These are phyloP conservation scores for Balaenoptera acutorostrata DNA, from an alignment of 2,113 vertebrate species.

Conservation along the genomic window DNA sequence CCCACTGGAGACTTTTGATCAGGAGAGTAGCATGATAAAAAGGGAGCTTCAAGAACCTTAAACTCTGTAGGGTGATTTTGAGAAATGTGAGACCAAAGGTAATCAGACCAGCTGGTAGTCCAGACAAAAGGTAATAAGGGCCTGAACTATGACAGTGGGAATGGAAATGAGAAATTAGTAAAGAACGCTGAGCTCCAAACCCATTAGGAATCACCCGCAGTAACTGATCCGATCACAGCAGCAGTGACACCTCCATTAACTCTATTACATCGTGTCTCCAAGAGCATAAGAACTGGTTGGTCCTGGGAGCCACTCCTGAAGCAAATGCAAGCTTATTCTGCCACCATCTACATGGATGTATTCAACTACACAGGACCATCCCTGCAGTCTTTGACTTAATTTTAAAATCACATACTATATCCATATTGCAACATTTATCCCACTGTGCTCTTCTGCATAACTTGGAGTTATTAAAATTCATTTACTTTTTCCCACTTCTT, in stretches of 20 bases:
- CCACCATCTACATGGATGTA: background rate
- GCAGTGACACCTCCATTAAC: conserved; percentile 54
- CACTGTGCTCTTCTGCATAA: background rate
- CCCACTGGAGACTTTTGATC: conserved; percentile 61
- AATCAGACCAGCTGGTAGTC: conserved; percentile 65
- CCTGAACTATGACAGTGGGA: conserved; percentile 57
- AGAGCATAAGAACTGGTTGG: background rate
- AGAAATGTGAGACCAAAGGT: conserved; percentile 61
- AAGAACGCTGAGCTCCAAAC: conserved; percentile 36
- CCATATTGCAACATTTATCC: background rate
- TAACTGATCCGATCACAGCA: conserved; percentile 54
- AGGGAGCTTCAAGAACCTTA: conserved; percentile 44
- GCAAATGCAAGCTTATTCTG: conserved; percentile 13
- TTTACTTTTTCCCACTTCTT: background rate
- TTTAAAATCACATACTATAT: background rate
- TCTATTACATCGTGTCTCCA: background rate
- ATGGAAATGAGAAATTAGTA: conserved; percentile 64
- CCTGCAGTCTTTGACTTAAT: background rate
- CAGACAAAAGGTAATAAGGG: conserved; percentile 64
- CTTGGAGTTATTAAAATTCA: background rate
- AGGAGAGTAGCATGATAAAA: conserved; percentile 35
- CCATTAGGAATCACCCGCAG: conserved; percentile 46
- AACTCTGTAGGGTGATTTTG: conserved; percentile 50
- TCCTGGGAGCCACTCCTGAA: background rate
- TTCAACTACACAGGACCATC: background rate